Conservation (phyloP, 2,888 invertebrate genomes). For the Chaetogeoica ovagalla region DNA sequence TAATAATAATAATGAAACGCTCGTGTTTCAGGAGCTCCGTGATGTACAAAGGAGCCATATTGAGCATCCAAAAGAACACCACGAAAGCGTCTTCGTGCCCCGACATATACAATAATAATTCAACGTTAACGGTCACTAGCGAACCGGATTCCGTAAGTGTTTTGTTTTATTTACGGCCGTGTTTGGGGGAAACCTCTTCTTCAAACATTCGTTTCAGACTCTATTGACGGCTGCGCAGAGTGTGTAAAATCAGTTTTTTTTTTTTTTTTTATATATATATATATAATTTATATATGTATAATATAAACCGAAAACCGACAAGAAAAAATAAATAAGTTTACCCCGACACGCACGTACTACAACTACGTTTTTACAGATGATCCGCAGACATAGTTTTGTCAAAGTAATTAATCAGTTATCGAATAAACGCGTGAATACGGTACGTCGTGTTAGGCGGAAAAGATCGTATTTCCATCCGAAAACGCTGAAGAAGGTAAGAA, state of each 20-base stretch:
- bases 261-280: background rate
- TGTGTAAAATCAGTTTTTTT: slow-evolving; percentile 1
- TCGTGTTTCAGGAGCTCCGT: slow-evolving; percentile 69
- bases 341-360: background rate
- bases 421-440: slow-evolving; percentile 41
- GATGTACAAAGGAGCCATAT: slow-evolving; percentile 82
- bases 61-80: slow-evolving; percentile 79
- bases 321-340: background rate
- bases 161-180: no score
- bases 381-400: slow-evolving; percentile 30
- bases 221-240: background rate
- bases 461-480: slow-evolving; percentile 49
- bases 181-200: no score
- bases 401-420: slow-evolving; percentile 51
- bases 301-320: background rate
- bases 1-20: background rate
- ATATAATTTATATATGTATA: no score
- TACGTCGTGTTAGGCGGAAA: slow-evolving; percentile 50
- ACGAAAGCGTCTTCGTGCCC: slow-evolving; percentile 88
- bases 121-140: slow-evolving; percentile 82
- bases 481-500: slow-evolving; percentile 42
- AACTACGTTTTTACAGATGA: slow-evolving; percentile 47
- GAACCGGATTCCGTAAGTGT: slow-evolving; percentile 66
- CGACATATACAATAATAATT: slow-evolving; percentile 73
- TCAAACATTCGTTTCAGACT: slow-evolving; percentile 8